phyloP scores from a whole-genome alignment of 2,888 invertebrate genomes.

The Bhutanitis thaidina region DNA sequence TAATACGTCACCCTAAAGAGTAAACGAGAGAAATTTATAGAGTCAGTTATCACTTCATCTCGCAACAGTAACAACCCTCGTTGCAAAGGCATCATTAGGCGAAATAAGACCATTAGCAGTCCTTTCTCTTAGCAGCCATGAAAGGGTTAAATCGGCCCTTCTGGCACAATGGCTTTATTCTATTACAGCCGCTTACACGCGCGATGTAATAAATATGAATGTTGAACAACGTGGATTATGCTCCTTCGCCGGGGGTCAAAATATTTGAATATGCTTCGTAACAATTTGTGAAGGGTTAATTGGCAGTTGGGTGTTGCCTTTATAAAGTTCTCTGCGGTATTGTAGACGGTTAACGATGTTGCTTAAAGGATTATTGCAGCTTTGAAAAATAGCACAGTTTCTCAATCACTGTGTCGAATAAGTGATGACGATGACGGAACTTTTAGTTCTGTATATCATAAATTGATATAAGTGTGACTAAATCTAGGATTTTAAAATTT shows the following conservation, averaged over 20 bases:
- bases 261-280: constrained; percentile 74
- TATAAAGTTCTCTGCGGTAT: constrained; percentile 40
- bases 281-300: constrained; percentile 76
- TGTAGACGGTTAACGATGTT: constrained; percentile 26
- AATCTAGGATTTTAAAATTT: no score
- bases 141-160: constrained; percentile 77
- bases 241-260: constrained; percentile 75
- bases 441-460: no score
- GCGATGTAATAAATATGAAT: constrained; percentile 79
- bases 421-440: no score
- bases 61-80: constrained; percentile 62
- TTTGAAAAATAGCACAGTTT: no score
- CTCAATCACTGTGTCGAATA: no score
- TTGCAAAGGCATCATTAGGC: constrained; percentile 69
- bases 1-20: constrained; percentile 35
- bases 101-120: constrained; percentile 78
- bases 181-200: constrained; percentile 75
- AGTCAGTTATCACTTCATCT: constrained; percentile 75
- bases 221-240: constrained; percentile 73
- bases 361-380: not conserved
- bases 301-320: constrained; percentile 48
- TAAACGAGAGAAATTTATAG: constrained; percentile 58
- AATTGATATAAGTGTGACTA: no score
- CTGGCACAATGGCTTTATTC: constrained; percentile 72
- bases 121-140: constrained; percentile 73